Evolutionary conservation across 1,140 invertebrate species (phyloP).

Genomic region (Solenopsis invicta): DNA sequence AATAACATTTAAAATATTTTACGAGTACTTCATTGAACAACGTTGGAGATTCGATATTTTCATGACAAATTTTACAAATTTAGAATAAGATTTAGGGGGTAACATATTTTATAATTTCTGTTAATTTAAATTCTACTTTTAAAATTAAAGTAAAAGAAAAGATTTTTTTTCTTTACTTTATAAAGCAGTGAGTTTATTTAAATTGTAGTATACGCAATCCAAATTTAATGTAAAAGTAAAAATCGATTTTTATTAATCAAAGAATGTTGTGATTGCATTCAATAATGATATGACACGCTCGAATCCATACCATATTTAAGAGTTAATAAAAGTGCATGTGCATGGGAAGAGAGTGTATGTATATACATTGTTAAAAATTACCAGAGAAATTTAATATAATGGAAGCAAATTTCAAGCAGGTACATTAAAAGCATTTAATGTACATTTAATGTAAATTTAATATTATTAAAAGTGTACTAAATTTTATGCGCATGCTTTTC

Average conservation of each 20-base stretch:
- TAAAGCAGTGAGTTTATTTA: neutral
- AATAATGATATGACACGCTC: neutral
- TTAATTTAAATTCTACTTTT: neutral
- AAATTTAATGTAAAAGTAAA: neutral
- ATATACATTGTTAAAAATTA: too few relatives aligned
- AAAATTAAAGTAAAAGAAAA: neutral
- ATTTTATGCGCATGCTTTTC: too few relatives aligned
- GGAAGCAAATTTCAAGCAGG: too few relatives aligned
- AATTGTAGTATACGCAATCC: neutral
- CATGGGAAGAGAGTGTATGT: too few relatives aligned
- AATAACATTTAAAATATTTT: neutral
- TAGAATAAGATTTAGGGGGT: too few relatives aligned
- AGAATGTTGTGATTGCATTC: neutral
- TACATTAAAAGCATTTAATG: too few relatives aligned
- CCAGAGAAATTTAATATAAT: too few relatives aligned
- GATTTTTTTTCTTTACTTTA: neutral
- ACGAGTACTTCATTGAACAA: neutral
- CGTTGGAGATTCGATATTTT: neutral
- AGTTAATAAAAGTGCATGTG: neutral
- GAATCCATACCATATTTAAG: neutral
- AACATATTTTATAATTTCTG: neutral
- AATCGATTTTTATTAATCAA: neutral
- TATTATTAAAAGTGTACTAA: too few relatives aligned
- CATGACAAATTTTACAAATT: neutral
- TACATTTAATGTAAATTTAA: too few relatives aligned